phyloP scores from a whole-genome alignment of 2,797 vertebrate genomes.

The Amphiprion clarkii region DNA sequence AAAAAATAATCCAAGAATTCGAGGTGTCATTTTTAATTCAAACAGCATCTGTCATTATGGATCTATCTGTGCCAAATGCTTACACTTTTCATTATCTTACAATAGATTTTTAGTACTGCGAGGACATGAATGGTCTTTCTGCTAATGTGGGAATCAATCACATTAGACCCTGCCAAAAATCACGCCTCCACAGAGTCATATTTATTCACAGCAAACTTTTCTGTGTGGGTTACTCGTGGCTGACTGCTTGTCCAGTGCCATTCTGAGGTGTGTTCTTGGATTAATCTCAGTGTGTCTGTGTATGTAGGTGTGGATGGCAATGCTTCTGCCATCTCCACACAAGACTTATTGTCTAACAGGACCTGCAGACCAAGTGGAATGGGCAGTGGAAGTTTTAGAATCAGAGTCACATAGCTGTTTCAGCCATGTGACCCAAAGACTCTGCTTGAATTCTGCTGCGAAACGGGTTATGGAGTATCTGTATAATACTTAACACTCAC shows the following conservation, averaged over 20 bases:
- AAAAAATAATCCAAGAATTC: neutral
- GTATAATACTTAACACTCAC: neutral
- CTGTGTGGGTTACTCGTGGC: neutral
- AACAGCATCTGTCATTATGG: neutral
- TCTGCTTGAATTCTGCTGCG: no score
- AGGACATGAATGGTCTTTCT: neutral
- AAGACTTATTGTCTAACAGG: conserved; percentile 42
- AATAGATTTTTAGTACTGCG: neutral
- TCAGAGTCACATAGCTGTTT: conserved; percentile 27
- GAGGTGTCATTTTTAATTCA: neutral
- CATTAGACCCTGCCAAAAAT: no score
- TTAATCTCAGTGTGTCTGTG: conserved; percentile 22
- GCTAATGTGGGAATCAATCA: neutral
- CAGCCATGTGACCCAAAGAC: neutral
- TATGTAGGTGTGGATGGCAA: conserved; percentile 21
- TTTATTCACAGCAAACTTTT: neutral
- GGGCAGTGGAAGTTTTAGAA: conserved; percentile 53
- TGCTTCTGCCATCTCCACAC: conserved; percentile 24
- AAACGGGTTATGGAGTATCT: no score
- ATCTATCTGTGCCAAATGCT: neutral
- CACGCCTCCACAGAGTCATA: neutral
- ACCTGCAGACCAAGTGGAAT: conserved; percentile 44
- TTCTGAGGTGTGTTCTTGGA: conserved; percentile 23
- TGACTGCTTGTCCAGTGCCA: conserved; percentile 5
- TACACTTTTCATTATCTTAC: no score